phyloP scores from a whole-genome alignment of 2,113 vertebrate genomes.

The Equus quagga region DNA sequence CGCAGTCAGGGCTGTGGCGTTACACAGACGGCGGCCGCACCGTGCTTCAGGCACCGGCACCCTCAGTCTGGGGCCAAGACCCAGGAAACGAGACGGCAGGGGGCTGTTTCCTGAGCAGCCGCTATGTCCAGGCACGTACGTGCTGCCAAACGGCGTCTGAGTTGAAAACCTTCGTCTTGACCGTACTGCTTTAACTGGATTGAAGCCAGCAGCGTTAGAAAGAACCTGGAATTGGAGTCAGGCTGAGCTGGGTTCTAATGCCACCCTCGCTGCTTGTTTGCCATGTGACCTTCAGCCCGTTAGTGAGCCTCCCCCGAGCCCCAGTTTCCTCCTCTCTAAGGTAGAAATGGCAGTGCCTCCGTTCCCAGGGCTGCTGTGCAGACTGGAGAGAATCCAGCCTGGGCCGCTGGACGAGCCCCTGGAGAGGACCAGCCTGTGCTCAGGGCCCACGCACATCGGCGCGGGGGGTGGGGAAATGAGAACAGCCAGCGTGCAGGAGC shows the following conservation, averaged over 20 bases:
- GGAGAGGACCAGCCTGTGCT: not conserved
- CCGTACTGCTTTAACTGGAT: not conserved
- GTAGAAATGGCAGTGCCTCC: not conserved
- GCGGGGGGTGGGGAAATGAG: not conserved
- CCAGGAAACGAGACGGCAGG: not conserved
- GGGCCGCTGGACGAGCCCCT: not conserved
- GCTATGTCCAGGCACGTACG: not conserved
- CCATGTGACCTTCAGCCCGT: not conserved
- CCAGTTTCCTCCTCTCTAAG: not conserved
- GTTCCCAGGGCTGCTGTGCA: not conserved
- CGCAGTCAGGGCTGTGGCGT: not conserved
- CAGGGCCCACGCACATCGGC: not conserved
- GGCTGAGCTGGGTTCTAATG: not conserved
- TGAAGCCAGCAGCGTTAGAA: not conserved
- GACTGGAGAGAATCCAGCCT: not conserved
- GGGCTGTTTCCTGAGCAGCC: not conserved
- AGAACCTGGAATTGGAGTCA: not conserved
- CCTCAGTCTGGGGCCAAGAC: not conserved
- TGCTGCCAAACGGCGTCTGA: not conserved
- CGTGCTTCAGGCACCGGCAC: not conserved
- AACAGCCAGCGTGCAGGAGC: not conserved
- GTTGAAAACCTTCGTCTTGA: not conserved
- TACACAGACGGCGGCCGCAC: accelerated
- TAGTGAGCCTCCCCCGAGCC: not conserved
- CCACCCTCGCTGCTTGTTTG: not conserved